phyloP scores from a whole-genome alignment of 1,140 invertebrate species.

The Leptinotarsa texana region DNA sequence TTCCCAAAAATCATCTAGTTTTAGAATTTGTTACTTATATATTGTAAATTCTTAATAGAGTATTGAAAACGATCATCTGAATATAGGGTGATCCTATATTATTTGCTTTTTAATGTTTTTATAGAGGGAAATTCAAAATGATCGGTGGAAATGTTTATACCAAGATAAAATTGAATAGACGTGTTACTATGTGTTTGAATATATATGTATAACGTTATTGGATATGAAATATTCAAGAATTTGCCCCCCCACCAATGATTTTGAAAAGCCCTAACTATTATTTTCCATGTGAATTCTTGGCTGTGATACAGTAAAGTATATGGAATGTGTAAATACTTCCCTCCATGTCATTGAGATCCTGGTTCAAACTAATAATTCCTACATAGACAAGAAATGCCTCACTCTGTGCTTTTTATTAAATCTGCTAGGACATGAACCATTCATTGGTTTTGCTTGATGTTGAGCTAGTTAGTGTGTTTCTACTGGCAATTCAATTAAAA shows the following conservation, averaged over 20 bases:
- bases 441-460: constrained; percentile 16
- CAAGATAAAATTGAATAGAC: not conserved
- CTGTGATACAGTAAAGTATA: constrained; percentile 57
- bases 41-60: constrained; percentile 36
- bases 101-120: constrained; percentile 48
- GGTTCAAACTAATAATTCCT: constrained; percentile 38
- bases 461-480: constrained; percentile 14
- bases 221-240: not conserved
- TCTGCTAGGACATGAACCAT: constrained; percentile 20
- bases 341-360: constrained; percentile 47
- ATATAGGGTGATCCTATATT: not conserved
- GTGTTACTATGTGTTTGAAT: no score
- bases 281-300: constrained; percentile 57
- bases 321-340: constrained; percentile 53
- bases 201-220: not conserved
- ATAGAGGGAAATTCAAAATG: constrained; percentile 26
- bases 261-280: constrained; percentile 1
- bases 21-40: constrained; percentile 41
- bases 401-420: constrained; percentile 43
- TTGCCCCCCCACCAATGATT: not conserved
- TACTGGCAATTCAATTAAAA: not conserved
- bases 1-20: constrained; percentile 21
- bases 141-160: not conserved
- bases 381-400: constrained; percentile 46
- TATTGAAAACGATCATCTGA: constrained; percentile 33